Conservation (phyloP, 2,888 invertebrate species). For the Crematogaster levior region DNA sequence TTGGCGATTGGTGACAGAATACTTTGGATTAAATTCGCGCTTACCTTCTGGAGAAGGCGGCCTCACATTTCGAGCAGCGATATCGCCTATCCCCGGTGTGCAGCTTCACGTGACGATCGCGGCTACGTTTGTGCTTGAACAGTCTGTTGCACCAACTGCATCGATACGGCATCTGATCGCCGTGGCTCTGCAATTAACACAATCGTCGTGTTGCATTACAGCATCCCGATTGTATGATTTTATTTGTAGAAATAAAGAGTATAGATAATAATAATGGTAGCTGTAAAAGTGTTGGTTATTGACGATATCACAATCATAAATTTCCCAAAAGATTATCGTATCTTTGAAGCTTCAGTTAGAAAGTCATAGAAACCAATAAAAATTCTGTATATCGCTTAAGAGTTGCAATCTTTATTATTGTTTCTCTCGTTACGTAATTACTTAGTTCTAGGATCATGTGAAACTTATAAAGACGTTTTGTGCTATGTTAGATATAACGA, state of each 20-base stretch:
- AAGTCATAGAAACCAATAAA: neutral
- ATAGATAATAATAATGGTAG: neutral
- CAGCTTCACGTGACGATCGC: constrained; percentile 97
- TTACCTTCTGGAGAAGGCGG: constrained; percentile 97
- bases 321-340: neutral
- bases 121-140: constrained; percentile 97
- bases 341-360: neutral
- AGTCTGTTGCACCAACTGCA: constrained; percentile 96
- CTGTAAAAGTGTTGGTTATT: neutral
- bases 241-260: neutral
- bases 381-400: neutral
- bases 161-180: constrained; percentile 96
- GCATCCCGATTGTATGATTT: neutral
- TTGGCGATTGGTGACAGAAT: neutral
- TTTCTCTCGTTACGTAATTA: neutral
- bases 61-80: constrained; percentile 95
- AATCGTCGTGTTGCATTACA: neutral
- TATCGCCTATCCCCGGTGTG: constrained; percentile 97
- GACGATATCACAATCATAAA: neutral
- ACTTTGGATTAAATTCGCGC: constrained; percentile 54
- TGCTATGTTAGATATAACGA: no score
- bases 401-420: neutral
- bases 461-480: neutral
- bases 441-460: neutral
- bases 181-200: constrained; percentile 91